A percentile compares a stretch with the other conserved stretches of the same genome.
Evolutionary conservation across 2,797 vertebrate genomes (phyloP).

Genomic region (Morelia viridis): DNA sequence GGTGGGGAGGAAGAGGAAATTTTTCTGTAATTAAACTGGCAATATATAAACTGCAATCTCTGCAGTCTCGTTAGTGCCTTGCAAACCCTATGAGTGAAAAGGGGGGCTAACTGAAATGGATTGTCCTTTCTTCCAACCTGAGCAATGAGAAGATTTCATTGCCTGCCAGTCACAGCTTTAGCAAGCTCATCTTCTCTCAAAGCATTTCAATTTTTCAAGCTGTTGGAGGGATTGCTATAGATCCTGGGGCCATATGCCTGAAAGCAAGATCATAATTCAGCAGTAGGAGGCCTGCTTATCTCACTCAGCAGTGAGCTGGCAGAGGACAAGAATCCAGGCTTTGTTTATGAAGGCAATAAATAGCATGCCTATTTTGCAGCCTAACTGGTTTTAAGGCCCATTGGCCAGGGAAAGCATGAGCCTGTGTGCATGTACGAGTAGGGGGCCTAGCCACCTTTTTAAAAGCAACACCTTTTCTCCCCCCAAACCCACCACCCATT

Average conservation of each 20-base stretch:
- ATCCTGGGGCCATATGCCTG: constrained; percentile 68
- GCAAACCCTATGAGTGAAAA: constrained; percentile 59
- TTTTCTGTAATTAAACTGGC: constrained; percentile 57
- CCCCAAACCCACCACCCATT: neutral
- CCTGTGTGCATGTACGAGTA: constrained; percentile 56
- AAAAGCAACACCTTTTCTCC: neutral
- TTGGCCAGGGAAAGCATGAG: constrained; percentile 12
- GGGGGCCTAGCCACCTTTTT: constrained; percentile 50
- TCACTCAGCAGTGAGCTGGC: constrained; percentile 65
- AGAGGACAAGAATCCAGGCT: constrained; percentile 55
- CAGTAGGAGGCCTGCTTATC: constrained; percentile 72
- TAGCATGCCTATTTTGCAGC: constrained; percentile 56
- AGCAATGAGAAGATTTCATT: constrained; percentile 65
- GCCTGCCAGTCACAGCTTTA: constrained; percentile 63
- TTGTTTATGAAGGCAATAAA: constrained; percentile 59
- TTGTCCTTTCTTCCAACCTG: constrained; percentile 60
- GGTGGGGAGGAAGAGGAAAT: constrained; percentile 41
- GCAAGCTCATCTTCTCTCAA: constrained; percentile 69
- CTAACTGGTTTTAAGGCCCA: constrained; percentile 46
- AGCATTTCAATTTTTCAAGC: constrained; percentile 72
- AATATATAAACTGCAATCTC: constrained; percentile 58
- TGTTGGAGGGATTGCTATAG: constrained; percentile 70
- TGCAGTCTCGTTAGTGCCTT: constrained; percentile 46
- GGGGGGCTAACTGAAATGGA: constrained; percentile 43
- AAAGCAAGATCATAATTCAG: constrained; percentile 75